These are phyloP conservation scores for Archips xylosteana DNA, from an alignment of 2,888 invertebrate species.

Conservation along the genomic window DNA sequence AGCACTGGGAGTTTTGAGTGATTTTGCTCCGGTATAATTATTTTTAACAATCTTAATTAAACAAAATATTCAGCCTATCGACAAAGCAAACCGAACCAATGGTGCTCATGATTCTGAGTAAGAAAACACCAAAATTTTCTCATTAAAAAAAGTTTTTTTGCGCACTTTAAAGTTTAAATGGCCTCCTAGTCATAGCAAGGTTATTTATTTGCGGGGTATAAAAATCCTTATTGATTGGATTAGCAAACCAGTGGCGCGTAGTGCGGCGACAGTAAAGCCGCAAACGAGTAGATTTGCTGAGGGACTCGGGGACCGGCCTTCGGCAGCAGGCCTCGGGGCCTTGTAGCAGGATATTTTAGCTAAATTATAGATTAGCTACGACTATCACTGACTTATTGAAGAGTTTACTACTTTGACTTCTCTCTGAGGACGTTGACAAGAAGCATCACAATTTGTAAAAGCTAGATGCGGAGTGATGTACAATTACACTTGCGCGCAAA, in stretches of 20 bases:
- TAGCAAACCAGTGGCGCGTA: constrained; percentile 15
- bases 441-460: background rate
- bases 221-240: constrained; percentile 7
- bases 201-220: background rate
- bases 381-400: background rate
- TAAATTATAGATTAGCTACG: constrained; percentile 2
- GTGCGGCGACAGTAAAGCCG: constrained; percentile 19
- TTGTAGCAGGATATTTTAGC: constrained; percentile 7
- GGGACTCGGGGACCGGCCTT: constrained; percentile 1
- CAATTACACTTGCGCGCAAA: too few species aligned
- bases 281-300: constrained; percentile 31
- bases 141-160: too few species aligned
- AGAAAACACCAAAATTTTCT: too few species aligned
- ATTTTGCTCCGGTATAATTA: too few species aligned
- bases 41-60: too few species aligned
- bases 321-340: background rate
- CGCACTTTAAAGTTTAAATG: background rate
- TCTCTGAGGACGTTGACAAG: background rate
- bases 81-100: too few species aligned
- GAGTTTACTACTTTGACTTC: background rate
- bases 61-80: too few species aligned
- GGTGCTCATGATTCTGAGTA: too few species aligned
- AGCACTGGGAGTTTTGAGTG: too few species aligned
- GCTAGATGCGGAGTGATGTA: too few species aligned
- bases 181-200: background rate